Conservation (phyloP, 1,140 invertebrate species). For the Temnothorax curvispinosus region DNA sequence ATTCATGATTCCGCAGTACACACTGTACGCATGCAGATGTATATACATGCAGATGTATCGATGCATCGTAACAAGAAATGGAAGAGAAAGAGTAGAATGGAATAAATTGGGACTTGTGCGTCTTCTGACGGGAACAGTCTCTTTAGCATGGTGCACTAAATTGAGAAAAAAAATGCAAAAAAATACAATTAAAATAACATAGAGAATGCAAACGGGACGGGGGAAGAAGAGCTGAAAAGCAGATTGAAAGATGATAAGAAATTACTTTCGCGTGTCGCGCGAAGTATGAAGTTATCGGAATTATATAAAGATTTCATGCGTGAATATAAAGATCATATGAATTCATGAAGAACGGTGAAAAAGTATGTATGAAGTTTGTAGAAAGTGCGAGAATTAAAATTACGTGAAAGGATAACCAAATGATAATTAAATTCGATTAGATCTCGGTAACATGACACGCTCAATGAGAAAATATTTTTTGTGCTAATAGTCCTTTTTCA, state of each 20-base stretch:
- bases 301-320: background rate
- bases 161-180: background rate
- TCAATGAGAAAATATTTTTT: background rate
- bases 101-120: background rate
- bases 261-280: background rate
- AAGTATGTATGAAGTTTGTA: background rate
- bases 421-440: background rate
- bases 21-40: background rate
- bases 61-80: background rate
- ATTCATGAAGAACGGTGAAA: background rate
- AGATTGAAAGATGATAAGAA: background rate
- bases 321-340: background rate
- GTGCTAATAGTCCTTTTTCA: background rate
- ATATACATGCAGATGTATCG: background rate
- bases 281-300: background rate
- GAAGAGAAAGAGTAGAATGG: background rate
- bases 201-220: background rate
- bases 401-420: background rate
- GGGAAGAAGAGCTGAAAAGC: background rate
- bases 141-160: background rate
- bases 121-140: background rate
- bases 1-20: constrained; percentile 61
- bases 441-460: background rate
- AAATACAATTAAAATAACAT: background rate
- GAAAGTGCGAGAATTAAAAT: background rate